These are phyloP conservation scores for Rana temporaria DNA, from an alignment of 2,113 vertebrate species.

Conservation along the genomic window DNA sequence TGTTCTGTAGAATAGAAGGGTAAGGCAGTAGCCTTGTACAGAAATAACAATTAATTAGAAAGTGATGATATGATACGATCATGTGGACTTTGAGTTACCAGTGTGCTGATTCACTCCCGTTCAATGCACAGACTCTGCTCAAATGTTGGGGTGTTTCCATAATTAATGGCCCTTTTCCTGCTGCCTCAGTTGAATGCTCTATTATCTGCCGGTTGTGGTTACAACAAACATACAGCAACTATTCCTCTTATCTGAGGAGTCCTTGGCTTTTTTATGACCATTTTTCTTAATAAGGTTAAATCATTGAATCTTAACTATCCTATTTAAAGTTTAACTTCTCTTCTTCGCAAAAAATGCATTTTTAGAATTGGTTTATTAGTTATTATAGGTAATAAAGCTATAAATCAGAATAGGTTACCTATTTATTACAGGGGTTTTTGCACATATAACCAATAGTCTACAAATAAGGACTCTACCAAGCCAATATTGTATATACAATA, in stretches of 20 bases:
- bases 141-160: slow-evolving; percentile 7
- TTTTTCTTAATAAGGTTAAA: not conserved
- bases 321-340: too few relatives aligned
- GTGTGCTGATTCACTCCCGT: slow-evolving; percentile 30
- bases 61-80: slow-evolving; percentile 23
- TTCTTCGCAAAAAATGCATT: too few relatives aligned
- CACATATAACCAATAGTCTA: too few relatives aligned
- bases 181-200: not conserved
- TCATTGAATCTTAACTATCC: too few relatives aligned
- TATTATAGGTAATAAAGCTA: not conserved
- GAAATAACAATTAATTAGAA: slow-evolving; percentile 29
- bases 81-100: slow-evolving; percentile 43
- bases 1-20: not conserved
- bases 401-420: not conserved
- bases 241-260: not conserved
- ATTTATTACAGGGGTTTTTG: too few relatives aligned
- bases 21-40: slow-evolving; percentile 3
- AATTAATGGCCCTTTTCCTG: not conserved
- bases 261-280: not conserved
- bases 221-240: not conserved
- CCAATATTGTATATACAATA: too few relatives aligned
- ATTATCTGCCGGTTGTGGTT: not conserved
- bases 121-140: not conserved
- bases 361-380: too few relatives aligned
- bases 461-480: too few relatives aligned